Conservation (phyloP, 2,888 invertebrate species). For the Lysandra coridon region DNA sequence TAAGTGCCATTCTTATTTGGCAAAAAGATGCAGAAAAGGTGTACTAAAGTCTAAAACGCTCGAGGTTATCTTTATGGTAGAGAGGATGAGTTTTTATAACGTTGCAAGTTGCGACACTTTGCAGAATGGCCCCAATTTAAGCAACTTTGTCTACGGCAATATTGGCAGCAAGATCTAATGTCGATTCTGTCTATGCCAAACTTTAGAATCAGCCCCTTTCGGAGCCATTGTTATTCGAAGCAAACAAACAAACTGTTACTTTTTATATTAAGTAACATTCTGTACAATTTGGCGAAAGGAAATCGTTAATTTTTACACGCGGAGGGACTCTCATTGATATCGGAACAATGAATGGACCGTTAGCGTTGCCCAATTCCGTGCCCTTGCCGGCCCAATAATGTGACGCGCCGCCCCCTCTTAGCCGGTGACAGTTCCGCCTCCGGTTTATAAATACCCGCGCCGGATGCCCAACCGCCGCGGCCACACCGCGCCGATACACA, state of each 20-base stretch:
- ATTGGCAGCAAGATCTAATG: too few species aligned
- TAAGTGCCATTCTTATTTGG: neutral
- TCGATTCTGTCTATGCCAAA: too few species aligned
- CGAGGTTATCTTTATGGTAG: neutral
- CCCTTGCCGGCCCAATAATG: constrained; percentile 41
- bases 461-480: constrained; percentile 56
- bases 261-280: neutral
- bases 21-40: neutral
- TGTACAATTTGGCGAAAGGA: neutral
- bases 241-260: neutral
- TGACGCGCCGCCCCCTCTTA: constrained; percentile 54
- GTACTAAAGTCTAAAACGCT: neutral
- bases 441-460: constrained; percentile 74
- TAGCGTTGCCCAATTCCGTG: constrained; percentile 38
- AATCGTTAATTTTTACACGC: constrained; percentile 21
- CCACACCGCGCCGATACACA: neutral
- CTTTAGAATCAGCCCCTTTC: too few species aligned
- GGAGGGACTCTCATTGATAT: neutral
- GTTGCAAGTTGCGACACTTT: too few species aligned
- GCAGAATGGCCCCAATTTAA: too few species aligned
- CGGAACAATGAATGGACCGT: constrained; percentile 35
- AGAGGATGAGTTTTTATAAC: neutral
- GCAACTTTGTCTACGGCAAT: too few species aligned
- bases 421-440: constrained; percentile 62
- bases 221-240: neutral